phyloP scores from a whole-genome alignment of 2,113 vertebrate species.

The Dinomys branickii region DNA sequence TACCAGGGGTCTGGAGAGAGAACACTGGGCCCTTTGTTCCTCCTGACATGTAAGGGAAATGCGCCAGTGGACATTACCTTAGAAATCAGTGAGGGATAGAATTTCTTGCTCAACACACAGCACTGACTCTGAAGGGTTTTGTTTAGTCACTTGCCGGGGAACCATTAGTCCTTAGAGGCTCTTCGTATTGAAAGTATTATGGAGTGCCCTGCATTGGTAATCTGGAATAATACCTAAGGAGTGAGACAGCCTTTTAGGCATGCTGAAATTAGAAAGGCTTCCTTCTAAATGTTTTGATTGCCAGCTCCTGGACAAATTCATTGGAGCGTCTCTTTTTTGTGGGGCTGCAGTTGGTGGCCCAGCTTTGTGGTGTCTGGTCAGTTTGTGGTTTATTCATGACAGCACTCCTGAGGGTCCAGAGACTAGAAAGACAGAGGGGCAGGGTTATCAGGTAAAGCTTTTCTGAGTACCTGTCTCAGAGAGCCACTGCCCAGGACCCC shows the following conservation, averaged over 20 bases:
- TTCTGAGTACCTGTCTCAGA: background rate
- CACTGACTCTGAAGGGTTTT: background rate
- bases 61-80: background rate
- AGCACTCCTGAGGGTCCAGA: background rate
- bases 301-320: background rate
- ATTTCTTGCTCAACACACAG: background rate
- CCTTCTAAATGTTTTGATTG: background rate
- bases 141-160: background rate
- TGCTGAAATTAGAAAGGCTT: background rate
- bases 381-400: background rate
- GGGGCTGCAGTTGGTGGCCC: background rate
- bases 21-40: background rate
- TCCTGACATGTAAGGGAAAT: background rate
- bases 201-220: background rate
- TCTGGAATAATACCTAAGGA: background rate
- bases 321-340: background rate
- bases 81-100: background rate
- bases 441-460: background rate
- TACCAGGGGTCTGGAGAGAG: background rate
- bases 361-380: background rate
- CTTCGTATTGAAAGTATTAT: background rate
- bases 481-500: fast-evolving
- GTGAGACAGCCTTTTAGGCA: background rate
- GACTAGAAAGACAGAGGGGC: background rate
- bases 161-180: background rate